These are phyloP conservation scores for Brevipalpus yothersi DNA, from an alignment of 1,140 invertebrate species.

Conservation along the genomic window DNA sequence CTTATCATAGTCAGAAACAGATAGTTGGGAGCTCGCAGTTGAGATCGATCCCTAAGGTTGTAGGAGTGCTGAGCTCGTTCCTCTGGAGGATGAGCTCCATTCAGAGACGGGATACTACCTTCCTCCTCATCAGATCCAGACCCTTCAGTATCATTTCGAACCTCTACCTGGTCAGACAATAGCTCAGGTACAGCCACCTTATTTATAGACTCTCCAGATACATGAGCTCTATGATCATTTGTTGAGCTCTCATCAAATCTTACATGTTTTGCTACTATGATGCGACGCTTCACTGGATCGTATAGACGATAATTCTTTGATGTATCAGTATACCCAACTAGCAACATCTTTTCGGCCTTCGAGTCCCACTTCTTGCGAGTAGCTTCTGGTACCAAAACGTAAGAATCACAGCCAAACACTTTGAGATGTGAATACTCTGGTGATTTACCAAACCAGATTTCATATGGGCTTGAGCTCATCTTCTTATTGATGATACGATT, in stretches of 20 bases:
- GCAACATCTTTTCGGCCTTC: not conserved
- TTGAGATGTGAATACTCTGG: not conserved
- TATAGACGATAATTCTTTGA: not conserved
- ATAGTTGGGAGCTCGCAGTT: too few species aligned
- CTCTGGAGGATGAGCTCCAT: too few species aligned
- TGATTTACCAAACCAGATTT: not conserved
- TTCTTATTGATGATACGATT: not conserved
- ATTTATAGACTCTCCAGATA: too few species aligned
- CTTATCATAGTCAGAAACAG: too few species aligned
- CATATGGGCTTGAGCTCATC: not conserved
- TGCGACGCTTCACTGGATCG: not conserved
- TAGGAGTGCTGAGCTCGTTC: too few species aligned
- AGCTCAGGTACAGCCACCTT: too few species aligned
- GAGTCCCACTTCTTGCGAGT: not conserved
- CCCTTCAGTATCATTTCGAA: too few species aligned
- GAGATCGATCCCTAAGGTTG: too few species aligned
- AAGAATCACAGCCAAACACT: constrained; percentile 1
- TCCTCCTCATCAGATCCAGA: too few species aligned
- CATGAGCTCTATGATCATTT: too few species aligned
- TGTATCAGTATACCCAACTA: not conserved
- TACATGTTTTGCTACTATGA: not conserved
- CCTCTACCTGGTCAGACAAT: too few species aligned
- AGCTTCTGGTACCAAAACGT: not conserved
- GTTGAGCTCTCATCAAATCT: not conserved
- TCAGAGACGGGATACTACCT: too few species aligned